Evolutionary conservation across 1,140 invertebrate genomes (phyloP).

Genomic region (Drosophila asahinai): DNA sequence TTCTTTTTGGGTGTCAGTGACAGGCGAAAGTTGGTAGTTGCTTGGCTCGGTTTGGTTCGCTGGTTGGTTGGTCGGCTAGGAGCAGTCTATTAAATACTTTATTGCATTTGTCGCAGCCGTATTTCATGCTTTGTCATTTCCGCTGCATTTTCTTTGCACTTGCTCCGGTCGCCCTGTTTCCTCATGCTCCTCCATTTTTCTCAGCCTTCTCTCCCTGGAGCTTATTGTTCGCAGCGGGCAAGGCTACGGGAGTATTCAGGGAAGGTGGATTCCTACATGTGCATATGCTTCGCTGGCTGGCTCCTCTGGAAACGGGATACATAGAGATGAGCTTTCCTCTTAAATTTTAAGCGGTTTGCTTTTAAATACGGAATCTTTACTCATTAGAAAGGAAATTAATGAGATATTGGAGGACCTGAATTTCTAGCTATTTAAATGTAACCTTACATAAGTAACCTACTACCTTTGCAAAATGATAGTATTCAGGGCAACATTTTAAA

Average conservation of each 20-base stretch:
- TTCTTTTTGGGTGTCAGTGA: constrained; percentile 70
- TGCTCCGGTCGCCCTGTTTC: constrained; percentile 25
- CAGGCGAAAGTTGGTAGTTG: constrained; percentile 61
- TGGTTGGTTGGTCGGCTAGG: constrained; percentile 56
- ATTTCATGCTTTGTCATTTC: constrained; percentile 84
- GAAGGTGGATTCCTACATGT: constrained; percentile 36
- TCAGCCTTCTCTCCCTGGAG: constrained; percentile 39
- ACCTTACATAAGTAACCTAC: too few species aligned
- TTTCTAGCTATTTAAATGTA: too few species aligned
- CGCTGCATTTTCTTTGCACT: constrained; percentile 81
- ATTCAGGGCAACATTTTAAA: too few species aligned
- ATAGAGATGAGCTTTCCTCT: constrained; percentile 15
- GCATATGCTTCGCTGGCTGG: constrained; percentile 34
- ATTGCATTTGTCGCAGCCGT: constrained; percentile 83
- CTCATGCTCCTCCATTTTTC: constrained; percentile 10
- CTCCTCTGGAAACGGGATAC: constrained; percentile 2
- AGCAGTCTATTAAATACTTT: constrained; percentile 84
- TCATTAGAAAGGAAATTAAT: neutral
- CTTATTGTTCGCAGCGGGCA: constrained; percentile 56
- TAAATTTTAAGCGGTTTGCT: neutral
- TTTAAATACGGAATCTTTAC: neutral
- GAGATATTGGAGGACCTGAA: neutral
- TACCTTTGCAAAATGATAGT: too few species aligned
- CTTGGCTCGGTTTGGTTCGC: constrained; percentile 37
- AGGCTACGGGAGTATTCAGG: constrained; percentile 10